Conservation (phyloP, 2,113 vertebrate genomes). For the Rhizomys pruinosus region DNA sequence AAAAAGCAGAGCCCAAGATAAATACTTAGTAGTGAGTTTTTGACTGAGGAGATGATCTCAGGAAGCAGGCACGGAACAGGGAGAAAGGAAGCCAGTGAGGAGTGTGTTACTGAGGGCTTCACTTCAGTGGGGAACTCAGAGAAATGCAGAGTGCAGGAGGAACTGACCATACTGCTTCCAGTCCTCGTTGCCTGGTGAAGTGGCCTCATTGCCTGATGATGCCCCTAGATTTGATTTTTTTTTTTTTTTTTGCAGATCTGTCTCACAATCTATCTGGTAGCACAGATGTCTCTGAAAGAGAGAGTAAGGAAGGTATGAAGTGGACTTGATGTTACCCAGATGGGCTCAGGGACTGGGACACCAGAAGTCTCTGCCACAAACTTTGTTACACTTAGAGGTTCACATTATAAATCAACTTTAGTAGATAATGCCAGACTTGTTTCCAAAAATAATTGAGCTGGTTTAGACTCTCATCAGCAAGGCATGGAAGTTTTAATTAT, state of each 20-base stretch:
- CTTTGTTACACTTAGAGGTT: background rate
- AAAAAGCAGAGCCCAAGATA: background rate
- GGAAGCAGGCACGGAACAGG: background rate
- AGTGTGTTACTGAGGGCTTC: background rate
- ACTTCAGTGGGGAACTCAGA: background rate
- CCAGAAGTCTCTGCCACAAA: background rate
- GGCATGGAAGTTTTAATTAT: background rate
- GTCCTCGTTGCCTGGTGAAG: background rate
- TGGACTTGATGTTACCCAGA: background rate
- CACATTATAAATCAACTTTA: background rate
- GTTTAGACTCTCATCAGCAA: background rate
- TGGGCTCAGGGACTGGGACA: background rate
- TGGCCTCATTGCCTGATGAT: background rate
- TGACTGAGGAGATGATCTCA: background rate
- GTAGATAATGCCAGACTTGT: slow-evolving; percentile 1
- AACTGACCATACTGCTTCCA: background rate
- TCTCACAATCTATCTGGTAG: background rate
- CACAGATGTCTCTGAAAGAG: background rate
- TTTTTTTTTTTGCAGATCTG: background rate
- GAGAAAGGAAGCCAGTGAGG: background rate
- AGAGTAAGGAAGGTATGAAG: background rate
- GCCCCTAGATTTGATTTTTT: background rate
- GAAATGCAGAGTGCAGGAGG: background rate
- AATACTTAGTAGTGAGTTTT: background rate
- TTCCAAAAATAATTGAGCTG: background rate